Percentiles rank a stretch among this genome's conserved stretches.
Conservation (phyloP, 2,888 invertebrate genomes). For the Plusia festucae region DNA sequence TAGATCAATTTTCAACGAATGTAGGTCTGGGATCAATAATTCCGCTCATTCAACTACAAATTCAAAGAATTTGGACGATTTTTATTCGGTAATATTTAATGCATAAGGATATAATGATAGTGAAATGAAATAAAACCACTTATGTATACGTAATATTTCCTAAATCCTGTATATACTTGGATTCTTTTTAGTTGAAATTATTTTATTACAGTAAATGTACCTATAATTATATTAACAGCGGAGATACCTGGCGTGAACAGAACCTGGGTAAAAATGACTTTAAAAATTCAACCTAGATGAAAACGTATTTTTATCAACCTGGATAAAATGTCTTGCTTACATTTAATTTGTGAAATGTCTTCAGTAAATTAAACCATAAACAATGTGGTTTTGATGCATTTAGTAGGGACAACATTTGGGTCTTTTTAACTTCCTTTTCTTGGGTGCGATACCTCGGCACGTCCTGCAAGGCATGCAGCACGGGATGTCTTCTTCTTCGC, state of each 20-base stretch:
- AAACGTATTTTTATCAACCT: neutral
- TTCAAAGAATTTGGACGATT: neutral
- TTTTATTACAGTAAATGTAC: slow-evolving; percentile 14
- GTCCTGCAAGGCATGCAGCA: slow-evolving; percentile 75
- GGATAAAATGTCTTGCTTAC: neutral
- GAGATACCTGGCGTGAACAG: neutral
- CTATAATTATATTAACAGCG: neutral
- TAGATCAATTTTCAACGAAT: slow-evolving; percentile 30
- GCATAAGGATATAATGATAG: neutral
- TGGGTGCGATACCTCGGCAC: slow-evolving; percentile 67
- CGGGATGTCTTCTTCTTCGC: slow-evolving; percentile 88
- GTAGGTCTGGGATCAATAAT: slow-evolving; percentile 30
- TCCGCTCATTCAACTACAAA: slow-evolving; percentile 14
- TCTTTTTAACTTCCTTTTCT: slow-evolving; percentile 57
- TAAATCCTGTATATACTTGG: neutral
- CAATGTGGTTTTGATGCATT: neutral
- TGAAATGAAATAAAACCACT: neutral
- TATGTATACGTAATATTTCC: neutral
- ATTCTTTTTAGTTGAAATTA: slow-evolving; percentile 21
- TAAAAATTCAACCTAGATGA: neutral
- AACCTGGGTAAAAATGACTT: neutral
- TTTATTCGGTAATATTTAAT: neutral
- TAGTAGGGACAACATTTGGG: slow-evolving; percentile 63
- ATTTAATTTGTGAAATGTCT: neutral
- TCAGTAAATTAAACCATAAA: neutral